Conservation (phyloP, 2,888 invertebrate genomes). For the Pediacus dermestoides region DNA sequence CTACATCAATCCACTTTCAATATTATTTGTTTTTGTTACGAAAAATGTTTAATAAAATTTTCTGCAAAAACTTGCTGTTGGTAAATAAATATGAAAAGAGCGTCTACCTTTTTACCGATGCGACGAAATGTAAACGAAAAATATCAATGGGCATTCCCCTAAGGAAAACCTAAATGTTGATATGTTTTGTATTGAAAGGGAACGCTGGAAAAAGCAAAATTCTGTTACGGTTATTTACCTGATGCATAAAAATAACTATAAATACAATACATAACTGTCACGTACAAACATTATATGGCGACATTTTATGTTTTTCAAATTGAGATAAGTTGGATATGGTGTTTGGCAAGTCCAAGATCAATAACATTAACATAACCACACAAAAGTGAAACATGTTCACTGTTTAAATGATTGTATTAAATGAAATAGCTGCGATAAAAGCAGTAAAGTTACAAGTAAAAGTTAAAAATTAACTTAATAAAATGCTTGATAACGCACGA, state of each 20-base stretch:
- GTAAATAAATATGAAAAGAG: conserved; percentile 5
- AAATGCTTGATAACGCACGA: conserved; percentile 11
- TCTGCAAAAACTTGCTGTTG: background rate
- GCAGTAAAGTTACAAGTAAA: conserved; percentile 1
- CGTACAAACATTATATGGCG: conserved; percentile 1
- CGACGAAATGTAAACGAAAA: conserved; percentile 6
- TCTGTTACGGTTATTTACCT: conserved; percentile 13
- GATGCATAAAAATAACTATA: conserved; percentile 13
- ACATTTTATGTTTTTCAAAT: conserved; percentile 9
- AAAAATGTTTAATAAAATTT: too few species aligned
- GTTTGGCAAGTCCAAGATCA: too few species aligned
- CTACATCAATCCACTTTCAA: too few species aligned
- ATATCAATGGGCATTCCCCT: conserved; percentile 6
- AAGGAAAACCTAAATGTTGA: conserved; percentile 10
- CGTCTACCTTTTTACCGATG: conserved; percentile 5
- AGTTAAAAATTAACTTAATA: conserved; percentile 10
- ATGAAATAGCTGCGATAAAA: too few species aligned
- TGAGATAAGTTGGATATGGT: conserved; percentile 8
- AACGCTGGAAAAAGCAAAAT: conserved; percentile 7
- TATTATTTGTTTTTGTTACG: too few species aligned
- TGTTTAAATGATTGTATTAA: too few species aligned
- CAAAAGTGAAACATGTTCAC: too few species aligned
- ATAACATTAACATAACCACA: too few species aligned
- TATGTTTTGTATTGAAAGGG: conserved; percentile 12
- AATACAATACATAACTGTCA: conserved; percentile 9